A percentile compares a stretch with the other conserved stretches of the same genome.
phyloP scores from a whole-genome alignment of 2,888 invertebrate genomes.

The Pterostichus madidus region DNA sequence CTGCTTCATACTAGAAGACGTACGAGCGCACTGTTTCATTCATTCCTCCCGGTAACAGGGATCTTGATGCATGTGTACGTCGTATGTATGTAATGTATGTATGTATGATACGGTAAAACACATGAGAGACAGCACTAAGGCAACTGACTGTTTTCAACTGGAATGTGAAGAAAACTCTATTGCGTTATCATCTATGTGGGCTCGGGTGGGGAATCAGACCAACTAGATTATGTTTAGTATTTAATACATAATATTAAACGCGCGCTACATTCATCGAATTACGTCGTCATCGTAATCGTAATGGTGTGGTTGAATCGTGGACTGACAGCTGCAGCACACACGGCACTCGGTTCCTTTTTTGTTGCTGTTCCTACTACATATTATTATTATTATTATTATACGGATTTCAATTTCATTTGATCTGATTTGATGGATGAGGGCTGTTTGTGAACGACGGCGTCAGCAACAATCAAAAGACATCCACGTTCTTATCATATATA shows the following conservation, averaged over 20 bases:
- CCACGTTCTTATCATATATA: slow-evolving; percentile 45
- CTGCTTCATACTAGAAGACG: background rate
- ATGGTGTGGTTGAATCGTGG: slow-evolving; percentile 50
- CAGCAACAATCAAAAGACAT: background rate
- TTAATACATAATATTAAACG: slow-evolving; percentile 11
- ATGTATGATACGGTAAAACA: slow-evolving; percentile 58
- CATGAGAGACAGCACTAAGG: slow-evolving; percentile 70
- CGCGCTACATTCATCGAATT: slow-evolving; percentile 45
- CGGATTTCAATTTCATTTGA: too few species aligned
- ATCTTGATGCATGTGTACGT: slow-evolving; percentile 22
- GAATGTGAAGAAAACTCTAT: slow-evolving; percentile 77
- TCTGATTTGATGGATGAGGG: background rate
- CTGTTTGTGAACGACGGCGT: slow-evolving; percentile 10
- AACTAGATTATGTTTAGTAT: slow-evolving; percentile 46
- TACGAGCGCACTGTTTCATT: background rate
- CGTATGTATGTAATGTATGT: slow-evolving; percentile 26
- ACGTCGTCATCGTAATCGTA: background rate
- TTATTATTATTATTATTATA: too few species aligned
- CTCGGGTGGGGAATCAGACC: slow-evolving; percentile 40
- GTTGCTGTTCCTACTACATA: background rate
- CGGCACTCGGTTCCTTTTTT: background rate
- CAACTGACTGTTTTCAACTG: slow-evolving; percentile 77
- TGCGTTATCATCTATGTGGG: slow-evolving; percentile 70
- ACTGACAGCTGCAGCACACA: slow-evolving; percentile 26
- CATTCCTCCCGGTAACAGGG: slow-evolving; percentile 24